Conservation (phyloP, 2,113 vertebrate genomes). For the Xyrauchen texanus region DNA sequence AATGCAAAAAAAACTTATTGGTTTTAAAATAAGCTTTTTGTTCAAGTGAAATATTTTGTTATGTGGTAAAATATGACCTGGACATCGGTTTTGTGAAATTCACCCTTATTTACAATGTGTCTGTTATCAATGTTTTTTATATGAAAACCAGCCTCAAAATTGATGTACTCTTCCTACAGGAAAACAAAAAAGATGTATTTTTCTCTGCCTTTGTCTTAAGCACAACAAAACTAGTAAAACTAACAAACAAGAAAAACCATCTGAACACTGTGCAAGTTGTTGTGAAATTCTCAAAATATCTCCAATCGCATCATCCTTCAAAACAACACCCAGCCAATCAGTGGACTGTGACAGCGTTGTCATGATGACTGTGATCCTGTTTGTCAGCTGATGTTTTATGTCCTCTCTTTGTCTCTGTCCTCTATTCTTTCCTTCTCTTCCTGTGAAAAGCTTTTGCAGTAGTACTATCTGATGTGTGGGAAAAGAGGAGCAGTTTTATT, state of each 20-base stretch:
- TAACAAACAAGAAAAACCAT: constrained; percentile 5
- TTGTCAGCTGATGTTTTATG: constrained; percentile 27
- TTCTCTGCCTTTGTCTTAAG: constrained; percentile 46
- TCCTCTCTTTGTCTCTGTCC: constrained; percentile 10
- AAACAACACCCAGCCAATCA: constrained; percentile 19
- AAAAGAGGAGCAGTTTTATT: constrained; percentile 65
- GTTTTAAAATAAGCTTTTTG: too few species aligned
- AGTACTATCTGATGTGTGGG: constrained; percentile 33
- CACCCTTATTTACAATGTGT: neutral
- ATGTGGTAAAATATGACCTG: neutral
- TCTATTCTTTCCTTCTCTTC: neutral
- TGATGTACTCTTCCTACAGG: constrained; percentile 41
- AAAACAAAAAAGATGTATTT: constrained; percentile 24
- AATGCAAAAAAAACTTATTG: too few species aligned
- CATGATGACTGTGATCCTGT: constrained; percentile 6
- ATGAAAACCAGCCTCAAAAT: constrained; percentile 57
- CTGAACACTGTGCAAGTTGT: constrained; percentile 38
- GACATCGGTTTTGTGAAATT: neutral
- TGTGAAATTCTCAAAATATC: constrained; percentile 16
- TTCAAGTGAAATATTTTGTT: too few species aligned
- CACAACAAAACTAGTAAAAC: constrained; percentile 45
- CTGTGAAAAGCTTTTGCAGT: constrained; percentile 37
- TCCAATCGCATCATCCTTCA: neutral
- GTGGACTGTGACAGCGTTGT: constrained; percentile 1
- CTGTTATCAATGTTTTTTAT: constrained; percentile 41